These are phyloP conservation scores for Chinchilla lanigera DNA, from an alignment of 2,113 vertebrate genomes.

Conservation along the genomic window DNA sequence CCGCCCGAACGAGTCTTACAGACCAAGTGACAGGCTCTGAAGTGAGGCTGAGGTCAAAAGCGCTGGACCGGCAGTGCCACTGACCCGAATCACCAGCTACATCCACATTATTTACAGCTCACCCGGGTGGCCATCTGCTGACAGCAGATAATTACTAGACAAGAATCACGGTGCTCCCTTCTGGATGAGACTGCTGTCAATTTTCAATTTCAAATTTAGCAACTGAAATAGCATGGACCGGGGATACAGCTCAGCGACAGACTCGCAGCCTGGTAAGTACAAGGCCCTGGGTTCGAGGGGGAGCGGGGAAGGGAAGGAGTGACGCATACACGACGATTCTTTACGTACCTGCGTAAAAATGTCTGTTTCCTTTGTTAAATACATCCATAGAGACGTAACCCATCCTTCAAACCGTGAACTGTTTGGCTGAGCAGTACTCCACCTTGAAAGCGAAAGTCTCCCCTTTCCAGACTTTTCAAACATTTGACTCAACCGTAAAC, in stretches of 20 bases:
- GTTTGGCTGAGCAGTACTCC: not conserved
- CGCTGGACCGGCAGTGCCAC: not conserved
- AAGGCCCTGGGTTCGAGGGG: not conserved
- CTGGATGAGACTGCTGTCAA: not conserved
- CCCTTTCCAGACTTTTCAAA: constrained; percentile 26
- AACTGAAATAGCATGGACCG: not conserved
- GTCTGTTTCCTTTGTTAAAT: constrained; percentile 39
- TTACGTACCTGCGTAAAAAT: not conserved
- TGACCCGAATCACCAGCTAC: constrained; percentile 43
- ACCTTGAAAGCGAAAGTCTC: constrained; percentile 35
- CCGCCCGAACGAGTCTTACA: not conserved
- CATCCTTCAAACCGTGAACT: constrained; percentile 42
- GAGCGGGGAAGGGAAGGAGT: not conserved
- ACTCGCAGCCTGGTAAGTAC: too few species aligned
- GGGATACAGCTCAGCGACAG: not conserved
- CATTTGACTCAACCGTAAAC: constrained; percentile 12
- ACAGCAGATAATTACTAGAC: constrained; percentile 55
- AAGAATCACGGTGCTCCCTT: constrained; percentile 38
- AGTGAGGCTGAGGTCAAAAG: not conserved
- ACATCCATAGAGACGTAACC: not conserved
- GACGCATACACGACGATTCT: not conserved
- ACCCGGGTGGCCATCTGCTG: constrained; percentile 70
- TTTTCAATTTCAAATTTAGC: constrained; percentile 19
- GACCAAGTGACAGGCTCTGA: not conserved
- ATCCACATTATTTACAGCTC: constrained; percentile 48